phyloP scores from a whole-genome alignment of 1,140 invertebrate genomes.

The Drosophila virilis region DNA sequence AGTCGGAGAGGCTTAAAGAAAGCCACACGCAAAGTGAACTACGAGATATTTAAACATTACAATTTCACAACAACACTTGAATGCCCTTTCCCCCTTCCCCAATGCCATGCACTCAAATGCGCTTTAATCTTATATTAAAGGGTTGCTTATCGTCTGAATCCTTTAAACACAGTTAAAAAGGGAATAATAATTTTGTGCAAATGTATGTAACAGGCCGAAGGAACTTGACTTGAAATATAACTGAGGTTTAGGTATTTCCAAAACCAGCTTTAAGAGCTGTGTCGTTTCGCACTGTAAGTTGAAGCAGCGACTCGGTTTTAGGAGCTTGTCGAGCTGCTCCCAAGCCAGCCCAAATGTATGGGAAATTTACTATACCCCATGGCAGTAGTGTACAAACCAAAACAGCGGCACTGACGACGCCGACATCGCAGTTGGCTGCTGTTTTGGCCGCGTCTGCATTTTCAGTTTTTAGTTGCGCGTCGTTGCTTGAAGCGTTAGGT shows the following conservation, averaged over 20 bases:
- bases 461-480: constrained; percentile 68
- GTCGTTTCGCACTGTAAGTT: no score
- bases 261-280: no score
- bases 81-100: constrained; percentile 30
- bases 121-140: background rate
- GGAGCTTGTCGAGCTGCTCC: no score
- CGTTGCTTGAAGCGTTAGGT: constrained; percentile 73
- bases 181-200: no score
- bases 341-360: background rate
- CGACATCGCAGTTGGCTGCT: constrained; percentile 39
- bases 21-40: constrained; percentile 63
- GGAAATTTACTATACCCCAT: background rate
- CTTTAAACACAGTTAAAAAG: no score
- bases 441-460: constrained; percentile 73
- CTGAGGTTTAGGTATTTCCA: no score
- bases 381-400: constrained; percentile 21
- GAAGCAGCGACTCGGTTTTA: background rate
- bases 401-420: constrained; percentile 21
- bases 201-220: no score
- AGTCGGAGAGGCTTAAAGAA: constrained; percentile 52
- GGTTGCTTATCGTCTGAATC: no score
- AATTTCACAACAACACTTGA: background rate
- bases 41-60: constrained; percentile 20
- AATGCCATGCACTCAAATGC: no score
- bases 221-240: no score